Conservation (phyloP, 2,113 vertebrate species). For the Galbula dea region DNA sequence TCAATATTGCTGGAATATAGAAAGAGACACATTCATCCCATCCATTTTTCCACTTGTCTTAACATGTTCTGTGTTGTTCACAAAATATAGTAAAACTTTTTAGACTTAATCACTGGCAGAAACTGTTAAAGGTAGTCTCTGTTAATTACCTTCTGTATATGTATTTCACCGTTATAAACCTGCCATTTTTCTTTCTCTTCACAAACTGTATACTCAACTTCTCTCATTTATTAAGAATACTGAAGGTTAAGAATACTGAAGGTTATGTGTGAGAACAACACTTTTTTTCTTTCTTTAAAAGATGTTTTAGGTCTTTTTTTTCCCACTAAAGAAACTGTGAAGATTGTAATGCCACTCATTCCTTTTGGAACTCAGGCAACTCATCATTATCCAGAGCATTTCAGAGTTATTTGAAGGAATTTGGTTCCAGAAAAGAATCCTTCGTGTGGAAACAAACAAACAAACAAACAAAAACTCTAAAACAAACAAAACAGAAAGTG, state of each 20-base stretch:
- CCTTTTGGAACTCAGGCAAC: background rate
- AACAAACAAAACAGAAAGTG: background rate
- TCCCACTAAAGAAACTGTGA: background rate
- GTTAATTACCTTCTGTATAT: background rate
- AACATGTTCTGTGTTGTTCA: background rate
- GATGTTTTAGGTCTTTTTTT: background rate
- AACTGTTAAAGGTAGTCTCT: background rate
- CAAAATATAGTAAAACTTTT: background rate
- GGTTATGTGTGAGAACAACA: background rate
- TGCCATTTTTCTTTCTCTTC: background rate
- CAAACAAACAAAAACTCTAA: no score
- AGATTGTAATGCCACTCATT: background rate
- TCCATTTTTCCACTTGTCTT: background rate
- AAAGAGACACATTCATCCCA: background rate
- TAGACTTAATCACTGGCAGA: background rate
- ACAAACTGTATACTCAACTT: background rate
- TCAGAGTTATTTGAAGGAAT: conserved; percentile 12
- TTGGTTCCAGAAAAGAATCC: background rate
- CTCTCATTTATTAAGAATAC: background rate
- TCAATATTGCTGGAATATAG: no score
- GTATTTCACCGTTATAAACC: background rate
- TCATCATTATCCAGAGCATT: background rate
- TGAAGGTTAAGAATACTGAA: background rate
- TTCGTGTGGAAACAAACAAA: background rate
- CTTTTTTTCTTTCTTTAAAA: background rate